Conservation (phyloP, 1,140 invertebrate genomes). For the Pectinophora gossypiella region DNA sequence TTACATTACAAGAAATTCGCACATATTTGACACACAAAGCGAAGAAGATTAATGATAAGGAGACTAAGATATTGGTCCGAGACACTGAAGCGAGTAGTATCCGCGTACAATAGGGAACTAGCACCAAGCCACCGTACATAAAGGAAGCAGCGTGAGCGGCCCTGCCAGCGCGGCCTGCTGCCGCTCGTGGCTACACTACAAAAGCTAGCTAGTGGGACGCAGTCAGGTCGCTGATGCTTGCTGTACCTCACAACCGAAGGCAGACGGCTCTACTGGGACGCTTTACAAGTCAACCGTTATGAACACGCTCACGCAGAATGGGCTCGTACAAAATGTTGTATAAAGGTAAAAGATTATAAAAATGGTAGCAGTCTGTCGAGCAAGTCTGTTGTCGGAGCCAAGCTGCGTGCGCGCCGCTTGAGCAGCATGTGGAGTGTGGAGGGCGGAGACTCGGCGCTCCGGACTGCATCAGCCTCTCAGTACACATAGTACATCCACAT, state of each 20-base stretch:
- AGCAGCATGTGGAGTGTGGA: slow-evolving; percentile 40
- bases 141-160: slow-evolving; percentile 32
- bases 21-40: slow-evolving; percentile 75
- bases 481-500: slow-evolving; percentile 52
- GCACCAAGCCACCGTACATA: slow-evolving; percentile 67
- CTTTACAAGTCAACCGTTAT: slow-evolving; percentile 16
- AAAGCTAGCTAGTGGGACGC: slow-evolving; percentile 39
- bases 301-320: slow-evolving; percentile 35
- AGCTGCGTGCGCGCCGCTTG: slow-evolving; percentile 45
- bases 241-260: slow-evolving; percentile 33
- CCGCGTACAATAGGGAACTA: slow-evolving; percentile 58
- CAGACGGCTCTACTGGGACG: slow-evolving; percentile 18
- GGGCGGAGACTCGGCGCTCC: slow-evolving; percentile 6
- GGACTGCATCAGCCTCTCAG: slow-evolving; percentile 57
- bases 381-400: slow-evolving; percentile 21
- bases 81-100: slow-evolving; percentile 66
- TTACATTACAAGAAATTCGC: slow-evolving; percentile 70
- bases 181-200: slow-evolving; percentile 25
- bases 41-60: slow-evolving; percentile 63
- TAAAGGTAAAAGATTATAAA: slow-evolving; percentile 65
- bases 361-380: slow-evolving; percentile 44
- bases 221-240: slow-evolving; percentile 14
- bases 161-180: slow-evolving; percentile 22
- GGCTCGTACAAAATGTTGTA: slow-evolving; percentile 51
- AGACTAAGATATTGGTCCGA: slow-evolving; percentile 71